Base-by-base conservation (phyloP, 2,797 vertebrate genomes). In the Phylloscopus collybita region DNA sequence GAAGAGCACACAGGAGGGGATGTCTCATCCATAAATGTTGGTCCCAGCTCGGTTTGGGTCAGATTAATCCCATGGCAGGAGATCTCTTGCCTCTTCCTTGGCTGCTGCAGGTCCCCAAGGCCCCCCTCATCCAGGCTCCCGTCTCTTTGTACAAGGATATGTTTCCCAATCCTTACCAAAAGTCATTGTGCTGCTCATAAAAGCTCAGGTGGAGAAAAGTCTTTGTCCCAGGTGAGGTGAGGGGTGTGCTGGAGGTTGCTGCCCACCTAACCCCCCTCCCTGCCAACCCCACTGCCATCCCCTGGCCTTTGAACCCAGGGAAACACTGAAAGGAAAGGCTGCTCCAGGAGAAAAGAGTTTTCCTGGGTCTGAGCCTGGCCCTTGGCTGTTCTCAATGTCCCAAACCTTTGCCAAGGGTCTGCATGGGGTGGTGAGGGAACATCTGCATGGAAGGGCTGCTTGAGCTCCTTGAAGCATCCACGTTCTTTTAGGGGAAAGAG, bases 171-270 rank as follows among this genome's bases (percentile, higher is more conserved):
- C 47, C n/a, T 32, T 15, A 11, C 17, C 40, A 53, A 47, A 22
- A 36, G 47, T 11, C 29, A 4, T 42, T 10, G 10, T 51, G 23
- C n/a, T 56, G 27, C 50, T 42, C 5, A 0, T 4, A 17, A 25
- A 49, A 25, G 40, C 18, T 42, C 47, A 38, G 70, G 42, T 42
- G 45, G 54, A 86, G 83, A 57, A 61, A 30, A 11, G 2, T 45
- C 38, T 70, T 27, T 73, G 50, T 61, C 36, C 27, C 53, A 16
- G 47, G 29, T 25, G 60, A 59, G 27, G 32, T 36, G 47, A 49
- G 36, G 40, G 3, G 12, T 42, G 44, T 21, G 29, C 50, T 42
- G 50, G 40, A 38, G 42, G 34, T 34, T 42, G 32, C 50, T 71
- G 42, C 71, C 21, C 70, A 44, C 25, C 66, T 45, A 16, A 74